Conservation (phyloP, 2,888 invertebrate species). For the Acholoe squamosa region DNA sequence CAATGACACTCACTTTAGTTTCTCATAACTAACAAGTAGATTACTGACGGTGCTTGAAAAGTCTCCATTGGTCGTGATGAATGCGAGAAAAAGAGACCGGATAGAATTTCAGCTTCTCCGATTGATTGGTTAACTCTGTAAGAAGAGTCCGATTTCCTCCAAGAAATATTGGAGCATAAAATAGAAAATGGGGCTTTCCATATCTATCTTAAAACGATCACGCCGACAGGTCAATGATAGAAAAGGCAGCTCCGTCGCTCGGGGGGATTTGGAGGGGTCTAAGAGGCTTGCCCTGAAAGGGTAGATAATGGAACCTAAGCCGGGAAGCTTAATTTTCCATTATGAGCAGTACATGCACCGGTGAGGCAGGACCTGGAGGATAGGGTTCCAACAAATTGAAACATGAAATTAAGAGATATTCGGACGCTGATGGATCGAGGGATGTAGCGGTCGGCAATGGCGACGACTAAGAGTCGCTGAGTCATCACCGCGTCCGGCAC, state of each 20-base stretch:
- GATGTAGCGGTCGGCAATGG: slow-evolving; percentile 24
- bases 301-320: slow-evolving; percentile 57
- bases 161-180: not conserved
- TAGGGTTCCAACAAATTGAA: slow-evolving; percentile 55
- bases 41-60: not conserved
- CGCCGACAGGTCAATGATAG: slow-evolving; percentile 26
- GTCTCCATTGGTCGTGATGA: not conserved
- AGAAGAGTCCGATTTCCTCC: not conserved
- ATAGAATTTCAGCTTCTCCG: not conserved
- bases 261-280: not conserved
- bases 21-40: slow-evolving; percentile 40
- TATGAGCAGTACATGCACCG: slow-evolving; percentile 39
- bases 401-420: slow-evolving; percentile 60
- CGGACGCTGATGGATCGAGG: slow-evolving; percentile 51
- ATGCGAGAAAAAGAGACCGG: not conserved
- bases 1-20: slow-evolving; percentile 42
- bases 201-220: slow-evolving; percentile 54
- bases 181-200: not conserved
- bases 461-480: slow-evolving; percentile 46
- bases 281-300: slow-evolving; percentile 42
- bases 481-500: slow-evolving; percentile 56
- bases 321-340: slow-evolving; percentile 52
- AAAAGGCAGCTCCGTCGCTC: not conserved
- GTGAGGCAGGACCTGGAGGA: not conserved
- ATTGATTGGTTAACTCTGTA: not conserved